These are phyloP conservation scores for Pachycephus smyrnensis DNA, from an alignment of 2,888 invertebrate species.

Conservation along the genomic window DNA sequence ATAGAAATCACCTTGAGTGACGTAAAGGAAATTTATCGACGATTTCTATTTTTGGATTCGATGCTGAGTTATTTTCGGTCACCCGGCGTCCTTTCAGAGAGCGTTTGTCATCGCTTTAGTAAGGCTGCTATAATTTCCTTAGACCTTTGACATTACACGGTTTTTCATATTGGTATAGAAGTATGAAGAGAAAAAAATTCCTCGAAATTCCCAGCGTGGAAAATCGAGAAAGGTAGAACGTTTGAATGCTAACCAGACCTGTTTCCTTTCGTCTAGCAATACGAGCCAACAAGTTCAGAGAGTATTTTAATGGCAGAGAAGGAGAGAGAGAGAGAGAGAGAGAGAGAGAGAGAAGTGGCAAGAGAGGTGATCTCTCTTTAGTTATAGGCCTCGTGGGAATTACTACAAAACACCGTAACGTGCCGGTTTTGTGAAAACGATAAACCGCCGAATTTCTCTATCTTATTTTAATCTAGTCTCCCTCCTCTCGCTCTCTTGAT, in stretches of 20 bases:
- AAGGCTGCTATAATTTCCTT: background rate
- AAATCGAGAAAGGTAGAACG: background rate
- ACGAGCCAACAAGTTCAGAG: background rate
- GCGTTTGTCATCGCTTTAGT: background rate
- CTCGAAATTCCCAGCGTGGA: background rate
- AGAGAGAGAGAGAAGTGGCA: too few species aligned
- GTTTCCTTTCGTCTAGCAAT: background rate
- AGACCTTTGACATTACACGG: background rate
- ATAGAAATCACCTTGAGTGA: background rate
- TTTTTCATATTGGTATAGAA: background rate
- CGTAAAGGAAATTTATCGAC: background rate
- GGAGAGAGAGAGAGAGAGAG: background rate
- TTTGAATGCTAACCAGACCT: background rate
- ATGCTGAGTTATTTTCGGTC: background rate
- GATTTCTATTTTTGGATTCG: background rate
- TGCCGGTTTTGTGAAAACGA: background rate
- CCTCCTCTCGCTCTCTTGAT: background rate
- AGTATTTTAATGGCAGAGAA: background rate
- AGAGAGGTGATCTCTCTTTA: background rate
- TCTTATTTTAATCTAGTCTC: background rate
- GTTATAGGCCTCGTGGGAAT: background rate
- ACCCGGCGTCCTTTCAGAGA: background rate
- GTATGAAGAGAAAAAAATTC: background rate
- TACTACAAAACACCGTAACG: background rate
- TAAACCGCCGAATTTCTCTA: background rate